Evolutionary conservation across 1,140 invertebrate species (phyloP), one percentile per base, ranked within the genome.

Genomic region (Hycleus cichorii): DNA sequence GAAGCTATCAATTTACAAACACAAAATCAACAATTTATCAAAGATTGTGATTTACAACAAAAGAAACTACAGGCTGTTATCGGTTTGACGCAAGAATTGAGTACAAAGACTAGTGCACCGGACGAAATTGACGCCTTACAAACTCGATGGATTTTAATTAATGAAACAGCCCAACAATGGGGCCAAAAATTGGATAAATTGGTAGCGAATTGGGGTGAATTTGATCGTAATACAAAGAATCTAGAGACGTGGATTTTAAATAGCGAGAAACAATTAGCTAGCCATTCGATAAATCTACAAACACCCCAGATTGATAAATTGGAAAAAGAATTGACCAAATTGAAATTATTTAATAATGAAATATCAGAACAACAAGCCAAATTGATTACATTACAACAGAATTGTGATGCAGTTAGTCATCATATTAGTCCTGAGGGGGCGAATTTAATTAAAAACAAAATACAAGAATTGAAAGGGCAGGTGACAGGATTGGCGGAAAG

Each of bases 111-210:
- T 39, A 83, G 81, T 69, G 86, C 84, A 25, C 83, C 83, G 11
- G 87, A 91, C 75, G 89, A 93, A 76, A 80, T 91, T 12, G 89
- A 93, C 69, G 85, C 88, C 8, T 81, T 91, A 50, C 82, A 89
- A 57, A 89, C 87, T 5, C 79, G 88, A 45, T 91, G 88, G 84
- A 84, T 86, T 40, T 78, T 84, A 1, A 81, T 93, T 10, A 84
- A 91, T 59, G 85, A 90, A 61, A 78, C 82, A 47, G 83, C 86
- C 1, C 77, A 83, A 40, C 87, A 91, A 69, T 85, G 86, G 73
- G 83, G 80, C 44, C 83, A 79, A 27, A 90, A 88, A 75, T 70
- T 91, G 49, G 87, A 93, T 60, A 87, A 86, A 72, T 74, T 95
- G 8, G 85, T 91, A 6, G 75, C 75, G 3, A 85, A 84, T 18